Conservation (phyloP, 2,113 vertebrate genomes). For the Eonycteris spelaea region DNA sequence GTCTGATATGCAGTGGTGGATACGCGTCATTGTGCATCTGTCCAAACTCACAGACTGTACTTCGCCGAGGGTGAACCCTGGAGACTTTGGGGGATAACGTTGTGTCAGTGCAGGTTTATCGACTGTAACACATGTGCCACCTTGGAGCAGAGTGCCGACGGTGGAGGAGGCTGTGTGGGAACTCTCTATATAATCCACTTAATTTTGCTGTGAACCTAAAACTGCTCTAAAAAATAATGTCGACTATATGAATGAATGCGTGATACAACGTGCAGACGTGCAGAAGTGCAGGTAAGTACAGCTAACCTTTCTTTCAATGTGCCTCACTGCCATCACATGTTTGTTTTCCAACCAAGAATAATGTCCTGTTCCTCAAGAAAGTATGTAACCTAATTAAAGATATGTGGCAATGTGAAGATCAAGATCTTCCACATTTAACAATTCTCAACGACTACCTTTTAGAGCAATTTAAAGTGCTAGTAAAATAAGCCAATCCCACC, state of each 20-base stretch:
- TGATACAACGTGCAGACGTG: neutral
- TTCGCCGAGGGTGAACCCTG: neutral
- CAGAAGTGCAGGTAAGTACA: neutral
- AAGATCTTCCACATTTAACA: neutral
- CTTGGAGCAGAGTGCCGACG: neutral
- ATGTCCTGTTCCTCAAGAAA: neutral
- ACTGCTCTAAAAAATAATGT: neutral
- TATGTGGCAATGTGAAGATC: neutral
- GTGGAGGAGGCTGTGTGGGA: neutral
- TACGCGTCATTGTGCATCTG: neutral
- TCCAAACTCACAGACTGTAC: neutral
- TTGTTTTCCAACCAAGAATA: neutral
- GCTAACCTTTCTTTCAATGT: neutral
- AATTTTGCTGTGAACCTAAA: neutral
- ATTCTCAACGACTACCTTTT: neutral
- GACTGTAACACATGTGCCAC: rapidly evolving
- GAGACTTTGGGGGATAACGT: neutral
- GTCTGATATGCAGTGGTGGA: rapidly evolving
- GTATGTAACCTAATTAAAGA: neutral
- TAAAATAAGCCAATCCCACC: neutral
- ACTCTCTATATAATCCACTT: no score
- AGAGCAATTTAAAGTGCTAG: neutral
- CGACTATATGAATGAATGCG: neutral
- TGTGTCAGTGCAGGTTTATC: rapidly evolving
- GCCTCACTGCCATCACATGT: no score